Evolutionary conservation across 2,113 vertebrate genomes (phyloP), one percentile per base, ranked within the genome.

Genomic region (Colinus virginianus): DNA sequence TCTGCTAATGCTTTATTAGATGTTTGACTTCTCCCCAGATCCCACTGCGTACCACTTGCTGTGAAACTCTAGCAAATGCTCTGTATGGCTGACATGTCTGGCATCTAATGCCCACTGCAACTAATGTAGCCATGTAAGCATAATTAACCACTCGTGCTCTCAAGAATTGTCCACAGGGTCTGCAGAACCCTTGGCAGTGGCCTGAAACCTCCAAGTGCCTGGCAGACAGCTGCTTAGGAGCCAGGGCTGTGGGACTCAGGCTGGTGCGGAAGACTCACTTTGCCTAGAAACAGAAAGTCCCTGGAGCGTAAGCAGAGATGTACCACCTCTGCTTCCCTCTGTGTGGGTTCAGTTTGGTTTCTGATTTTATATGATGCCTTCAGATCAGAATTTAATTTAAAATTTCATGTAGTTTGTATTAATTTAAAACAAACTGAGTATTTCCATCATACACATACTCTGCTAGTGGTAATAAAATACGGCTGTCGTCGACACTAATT

Each of bases 11-110:
- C 46, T 69, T 85, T 59, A 85, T 28, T 42, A 94, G 71, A 46
- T 63, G 78, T 90, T 71, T 72, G 84, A 87, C 72, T 88, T 85
- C 89, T 68, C 72, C 86, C 59, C 71, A 78, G 56, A 62, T 90
- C 61, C 90, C 86, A 85, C 78, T 4, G 1, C 21, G 69, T 32
- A 12, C 4, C 17, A 45, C 80, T 83, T 56, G 66, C 71, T 76
- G 86, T 75, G 80, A 90, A 88, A 80, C 38, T 75, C 78, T 83
- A 76, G 56, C 74, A 79, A 84, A 77, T 1, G 38, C 43, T 63
- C 84, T 62, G 78, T 0, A 0, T 20, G 40, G 64, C 42, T 11
- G 68, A 30, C 7, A 11, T 6, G 66, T 80, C 80, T 75, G 56
- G 38, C 46, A 82, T 30, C 46, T 12, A 78, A 71, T 0, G 1